Evolutionary conservation across 2,113 vertebrate genomes (phyloP), one percentile per base, ranked within the genome.

Genomic region (Neodontobutis hainanensis): DNA sequence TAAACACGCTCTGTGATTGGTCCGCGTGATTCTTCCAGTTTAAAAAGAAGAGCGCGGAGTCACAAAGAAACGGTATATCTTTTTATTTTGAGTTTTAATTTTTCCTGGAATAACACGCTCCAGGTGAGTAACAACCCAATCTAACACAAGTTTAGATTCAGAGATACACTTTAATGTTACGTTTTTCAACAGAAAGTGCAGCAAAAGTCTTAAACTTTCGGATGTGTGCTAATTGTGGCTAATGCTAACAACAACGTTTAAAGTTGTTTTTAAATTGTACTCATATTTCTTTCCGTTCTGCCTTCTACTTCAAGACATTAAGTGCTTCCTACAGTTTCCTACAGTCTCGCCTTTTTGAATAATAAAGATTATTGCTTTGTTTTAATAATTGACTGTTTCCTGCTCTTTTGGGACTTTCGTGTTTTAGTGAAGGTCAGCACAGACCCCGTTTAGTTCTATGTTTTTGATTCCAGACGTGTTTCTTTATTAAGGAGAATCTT

Each of bases 221-320:
- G 5, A 27, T 27, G 5, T 5, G 10, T n/a, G 68, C 65, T 60
- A 5, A 3, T 3, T 19, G 19, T 68, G 55, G 85, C 73, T 78
- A 77, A 73, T 82, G 78, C 75, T 81, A 85, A 87, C 56, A 85
- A 79, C 78, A 87, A 47, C n/a, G 10, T 14, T n/a, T 51, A 10
- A 47, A 8, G 8, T 11, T 2, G 42, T 4, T 10, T 12, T 10
- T 15, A 6, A 8, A n/a, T 6, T 34, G 14, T 42, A 5, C n/a
- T 40, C 4, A 5, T 1, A 1, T 45, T 11, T 15, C 40, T 32
- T 5, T 5, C 3, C 10, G 32, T 35, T 53, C 35, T 34, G 9
- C 4, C 2, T 35, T 0, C 12, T 7, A 35, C 14, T 10, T 32
- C 3, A 35, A 14, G 11, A 35, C 7, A 11, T 32, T 35, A 12